Evolutionary conservation across 2,797 vertebrate species (phyloP).

Genomic region (Enoplosus armatus): DNA sequence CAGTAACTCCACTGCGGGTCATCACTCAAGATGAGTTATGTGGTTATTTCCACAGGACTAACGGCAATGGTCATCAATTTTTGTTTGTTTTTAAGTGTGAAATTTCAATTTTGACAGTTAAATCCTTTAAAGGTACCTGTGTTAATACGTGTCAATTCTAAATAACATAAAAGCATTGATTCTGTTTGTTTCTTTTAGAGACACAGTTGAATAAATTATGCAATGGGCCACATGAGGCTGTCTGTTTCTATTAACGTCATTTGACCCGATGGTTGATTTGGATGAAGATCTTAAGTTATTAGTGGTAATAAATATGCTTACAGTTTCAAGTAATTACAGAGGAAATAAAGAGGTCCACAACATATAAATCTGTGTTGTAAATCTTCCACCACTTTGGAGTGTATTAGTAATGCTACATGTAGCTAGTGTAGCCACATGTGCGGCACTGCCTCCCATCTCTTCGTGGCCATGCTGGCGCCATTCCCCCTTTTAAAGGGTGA

Average conservation of each 20-base stretch:
- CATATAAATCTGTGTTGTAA: conserved; percentile 20
- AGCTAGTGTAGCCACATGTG: conserved; percentile 33
- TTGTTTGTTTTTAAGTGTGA: background rate
- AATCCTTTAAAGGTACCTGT: background rate
- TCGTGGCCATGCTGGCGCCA: conserved; percentile 39
- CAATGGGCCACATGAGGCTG: background rate
- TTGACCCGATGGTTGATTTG: conserved; percentile 11
- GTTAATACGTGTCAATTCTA: background rate
- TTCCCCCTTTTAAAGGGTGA: conserved; percentile 60
- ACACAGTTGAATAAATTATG: background rate
- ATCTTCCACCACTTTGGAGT: background rate
- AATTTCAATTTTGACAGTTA: background rate
- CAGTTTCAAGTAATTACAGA: conserved; percentile 11
- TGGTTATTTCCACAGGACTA: background rate
- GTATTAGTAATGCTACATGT: conserved; percentile 14
- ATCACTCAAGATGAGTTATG: conserved; percentile 1
- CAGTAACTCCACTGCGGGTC: conserved; percentile 10
- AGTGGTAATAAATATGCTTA: conserved; percentile 3
- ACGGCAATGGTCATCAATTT: background rate
- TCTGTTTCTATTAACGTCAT: conserved; percentile 20
- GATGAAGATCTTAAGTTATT: background rate
- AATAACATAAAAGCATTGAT: background rate
- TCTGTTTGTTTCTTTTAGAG: background rate
- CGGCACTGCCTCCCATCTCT: conserved; percentile 17
- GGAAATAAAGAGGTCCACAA: conserved; percentile 14